Evolutionary conservation across 2,888 invertebrate genomes (phyloP).

Genomic region (Criorhina ranunculi): DNA sequence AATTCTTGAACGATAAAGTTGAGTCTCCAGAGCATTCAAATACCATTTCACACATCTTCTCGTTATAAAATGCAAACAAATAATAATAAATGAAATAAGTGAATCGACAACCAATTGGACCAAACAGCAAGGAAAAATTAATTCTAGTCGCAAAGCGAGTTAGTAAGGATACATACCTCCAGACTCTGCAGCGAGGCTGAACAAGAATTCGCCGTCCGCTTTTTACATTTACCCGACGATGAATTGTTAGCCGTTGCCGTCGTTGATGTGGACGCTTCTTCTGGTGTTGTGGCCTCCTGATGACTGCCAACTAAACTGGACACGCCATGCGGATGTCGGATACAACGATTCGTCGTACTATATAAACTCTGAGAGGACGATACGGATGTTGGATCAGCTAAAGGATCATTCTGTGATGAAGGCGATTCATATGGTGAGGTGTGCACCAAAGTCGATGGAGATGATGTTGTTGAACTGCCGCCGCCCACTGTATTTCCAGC

Average conservation of each 20-base stretch:
- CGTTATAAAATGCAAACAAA: not conserved
- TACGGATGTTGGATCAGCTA: constrained; percentile 81
- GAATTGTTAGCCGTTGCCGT: constrained; percentile 73
- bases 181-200: constrained; percentile 77
- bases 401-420: constrained; percentile 79
- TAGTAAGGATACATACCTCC: constrained; percentile 76
- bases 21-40: not conserved
- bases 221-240: constrained; percentile 65
- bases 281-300: constrained; percentile 58
- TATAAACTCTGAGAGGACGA: constrained; percentile 81
- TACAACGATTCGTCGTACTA: constrained; percentile 76
- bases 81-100: not conserved
- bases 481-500: constrained; percentile 37
- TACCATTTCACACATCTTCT: constrained; percentile 30
- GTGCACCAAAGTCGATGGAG: constrained; percentile 79
- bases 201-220: constrained; percentile 61
- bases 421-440: constrained; percentile 82
- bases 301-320: constrained; percentile 52
- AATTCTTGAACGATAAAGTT: no score
- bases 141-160: constrained; percentile 9
- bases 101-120: constrained; percentile 17
- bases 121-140: constrained; percentile 30
- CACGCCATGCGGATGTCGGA: constrained; percentile 50
- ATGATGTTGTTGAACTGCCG: constrained; percentile 75
- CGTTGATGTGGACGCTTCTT: constrained; percentile 75